Conservation (phyloP, 2,888 invertebrate genomes). For the Platerodrilus igneus region DNA sequence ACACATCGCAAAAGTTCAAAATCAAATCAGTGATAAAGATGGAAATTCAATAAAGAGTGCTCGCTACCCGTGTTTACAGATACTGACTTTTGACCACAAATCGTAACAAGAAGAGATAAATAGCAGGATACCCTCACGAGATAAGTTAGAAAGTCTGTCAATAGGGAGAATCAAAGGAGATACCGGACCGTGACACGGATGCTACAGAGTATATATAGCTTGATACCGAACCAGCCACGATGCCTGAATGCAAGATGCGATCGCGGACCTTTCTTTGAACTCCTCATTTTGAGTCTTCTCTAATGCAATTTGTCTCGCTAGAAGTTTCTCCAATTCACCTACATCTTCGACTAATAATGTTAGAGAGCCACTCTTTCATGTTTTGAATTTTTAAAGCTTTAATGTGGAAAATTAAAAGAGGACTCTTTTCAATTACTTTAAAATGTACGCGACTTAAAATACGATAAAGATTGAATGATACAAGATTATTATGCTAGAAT, state of each 20-base stretch:
- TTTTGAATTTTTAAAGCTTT: too few relatives aligned
- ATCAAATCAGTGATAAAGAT: too few relatives aligned
- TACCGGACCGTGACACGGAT: constrained; percentile 37
- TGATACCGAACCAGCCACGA: constrained; percentile 40
- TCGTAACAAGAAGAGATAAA: constrained; percentile 25
- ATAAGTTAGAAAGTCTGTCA: constrained; percentile 42
- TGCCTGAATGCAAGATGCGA: constrained; percentile 42
- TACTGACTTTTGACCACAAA: too few relatives aligned
- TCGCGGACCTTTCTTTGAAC: constrained; percentile 40
- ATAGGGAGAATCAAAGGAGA: constrained; percentile 40
- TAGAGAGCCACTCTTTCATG: too few relatives aligned
- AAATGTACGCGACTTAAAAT: too few relatives aligned
- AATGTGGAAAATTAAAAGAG: too few relatives aligned
- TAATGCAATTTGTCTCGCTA: constrained; percentile 37
- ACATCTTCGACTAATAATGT: constrained; percentile 6
- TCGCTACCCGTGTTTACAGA: too few relatives aligned
- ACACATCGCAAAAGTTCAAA: too few relatives aligned
- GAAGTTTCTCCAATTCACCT: constrained; percentile 15
- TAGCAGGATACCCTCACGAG: constrained; percentile 33
- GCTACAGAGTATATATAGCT: constrained; percentile 38
- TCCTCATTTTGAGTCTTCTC: constrained; percentile 38
- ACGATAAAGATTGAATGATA: too few relatives aligned
- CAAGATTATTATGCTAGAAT: constrained; percentile 9
- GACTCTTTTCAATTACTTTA: too few relatives aligned
- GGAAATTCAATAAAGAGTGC: too few relatives aligned